Conservation (phyloP, 2,888 invertebrate species). For the Thumatha senex region DNA sequence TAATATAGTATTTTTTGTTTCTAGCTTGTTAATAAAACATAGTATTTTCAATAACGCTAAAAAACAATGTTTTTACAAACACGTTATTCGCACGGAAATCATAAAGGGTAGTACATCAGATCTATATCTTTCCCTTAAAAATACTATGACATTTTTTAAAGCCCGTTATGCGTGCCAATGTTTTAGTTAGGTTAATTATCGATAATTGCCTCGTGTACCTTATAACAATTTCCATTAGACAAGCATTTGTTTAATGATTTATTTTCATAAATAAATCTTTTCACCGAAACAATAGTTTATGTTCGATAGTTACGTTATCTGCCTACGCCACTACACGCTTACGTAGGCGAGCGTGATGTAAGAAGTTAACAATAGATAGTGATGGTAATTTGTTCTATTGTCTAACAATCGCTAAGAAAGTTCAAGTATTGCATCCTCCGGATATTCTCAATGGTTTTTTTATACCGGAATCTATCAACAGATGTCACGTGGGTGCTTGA, state of each 20-base stretch:
- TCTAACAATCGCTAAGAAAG: constrained; percentile 41
- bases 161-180: too few species aligned
- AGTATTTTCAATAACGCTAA: too few species aligned
- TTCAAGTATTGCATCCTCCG: neutral
- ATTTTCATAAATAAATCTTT: constrained; percentile 28
- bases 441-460: constrained; percentile 43
- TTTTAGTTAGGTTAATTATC: too few species aligned
- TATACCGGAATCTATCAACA: constrained; percentile 48
- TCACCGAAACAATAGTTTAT: constrained; percentile 33
- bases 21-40: too few species aligned
- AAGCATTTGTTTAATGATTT: constrained; percentile 23
- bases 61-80: too few species aligned
- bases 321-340: constrained; percentile 24
- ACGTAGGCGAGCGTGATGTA: constrained; percentile 46
- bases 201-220: too few species aligned
- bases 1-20: too few species aligned
- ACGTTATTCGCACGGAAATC: too few species aligned
- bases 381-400: constrained; percentile 49
- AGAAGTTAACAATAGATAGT: constrained; percentile 47
- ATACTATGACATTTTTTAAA: too few species aligned
- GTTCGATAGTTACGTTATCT: constrained; percentile 26
- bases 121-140: too few species aligned
- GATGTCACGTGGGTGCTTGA: constrained; percentile 47
- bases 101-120: too few species aligned
- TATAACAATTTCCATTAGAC: too few species aligned